Evolutionary conservation across 2,113 vertebrate genomes (phyloP).

Genomic region (Cichladusa arquata): DNA sequence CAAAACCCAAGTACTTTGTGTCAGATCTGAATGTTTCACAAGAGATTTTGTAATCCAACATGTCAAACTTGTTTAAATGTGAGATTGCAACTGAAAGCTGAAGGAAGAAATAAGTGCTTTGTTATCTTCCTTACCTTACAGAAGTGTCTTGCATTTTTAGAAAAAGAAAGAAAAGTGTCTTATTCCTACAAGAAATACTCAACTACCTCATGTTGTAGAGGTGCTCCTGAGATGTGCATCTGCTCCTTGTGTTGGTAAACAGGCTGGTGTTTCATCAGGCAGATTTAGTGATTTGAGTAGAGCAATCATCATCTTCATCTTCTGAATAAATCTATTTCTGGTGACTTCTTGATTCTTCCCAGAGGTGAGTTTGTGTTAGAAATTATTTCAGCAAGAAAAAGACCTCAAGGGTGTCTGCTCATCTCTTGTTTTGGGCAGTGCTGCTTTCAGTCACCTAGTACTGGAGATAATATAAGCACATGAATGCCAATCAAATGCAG

Average conservation of each 20-base stretch:
- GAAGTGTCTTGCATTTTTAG: not conserved
- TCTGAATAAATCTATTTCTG: not conserved
- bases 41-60: constrained; percentile 42
- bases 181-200: not conserved
- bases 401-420: not conserved
- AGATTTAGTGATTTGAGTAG: fast-evolving
- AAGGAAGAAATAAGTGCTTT: not conserved
- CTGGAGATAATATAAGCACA: not conserved
- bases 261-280: not conserved
- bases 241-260: not conserved
- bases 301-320: not conserved
- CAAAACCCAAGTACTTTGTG: constrained; percentile 48
- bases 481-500: not conserved
- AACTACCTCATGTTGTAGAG: fast-evolving
- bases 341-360: not conserved
- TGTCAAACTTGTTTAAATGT: constrained; percentile 40
- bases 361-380: not conserved
- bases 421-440: not conserved
- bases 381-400: not conserved
- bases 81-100: constrained; percentile 1
- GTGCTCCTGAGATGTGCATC: fast-evolving
- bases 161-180: not conserved
- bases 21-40: constrained; percentile 9
- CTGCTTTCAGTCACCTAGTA: not conserved
- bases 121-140: constrained; percentile 9